Conservation (phyloP, 2,113 vertebrate species). For the Catharus bicknelli region DNA sequence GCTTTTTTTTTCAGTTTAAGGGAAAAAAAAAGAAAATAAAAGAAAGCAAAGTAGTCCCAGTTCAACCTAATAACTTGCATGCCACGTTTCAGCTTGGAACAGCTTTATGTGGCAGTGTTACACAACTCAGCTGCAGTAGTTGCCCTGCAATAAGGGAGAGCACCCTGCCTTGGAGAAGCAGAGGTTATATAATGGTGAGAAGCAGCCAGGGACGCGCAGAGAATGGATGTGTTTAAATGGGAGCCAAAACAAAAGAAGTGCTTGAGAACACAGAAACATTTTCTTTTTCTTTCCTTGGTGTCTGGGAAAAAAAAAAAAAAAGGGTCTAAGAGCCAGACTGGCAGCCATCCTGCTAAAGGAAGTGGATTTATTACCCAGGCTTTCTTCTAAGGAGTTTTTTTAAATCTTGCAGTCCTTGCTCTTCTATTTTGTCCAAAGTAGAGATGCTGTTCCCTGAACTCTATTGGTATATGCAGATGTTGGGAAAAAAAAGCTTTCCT, state of each 20-base stretch:
- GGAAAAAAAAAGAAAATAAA: not conserved
- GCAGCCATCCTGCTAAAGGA: conserved; percentile 12
- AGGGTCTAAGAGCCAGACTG: not conserved
- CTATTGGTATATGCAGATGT: not conserved
- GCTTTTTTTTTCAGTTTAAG: not conserved
- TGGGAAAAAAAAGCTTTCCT: not conserved
- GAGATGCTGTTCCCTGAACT: not conserved
- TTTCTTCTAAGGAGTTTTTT: not conserved
- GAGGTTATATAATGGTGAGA: conserved; percentile 40
- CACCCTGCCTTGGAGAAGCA: conserved; percentile 46
- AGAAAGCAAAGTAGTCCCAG: not conserved
- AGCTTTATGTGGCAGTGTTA: conserved; percentile 28
- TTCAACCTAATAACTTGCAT: conserved; percentile 38
- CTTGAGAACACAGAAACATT: not conserved
- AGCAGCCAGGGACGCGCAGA: conserved; percentile 9
- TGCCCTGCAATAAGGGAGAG: conserved; percentile 50
- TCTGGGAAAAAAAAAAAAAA: not conserved
- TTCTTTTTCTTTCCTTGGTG: conserved; percentile 25
- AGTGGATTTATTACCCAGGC: conserved; percentile 33
- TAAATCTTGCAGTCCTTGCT: not conserved
- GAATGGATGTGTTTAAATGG: not conserved
- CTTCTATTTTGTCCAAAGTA: not conserved
- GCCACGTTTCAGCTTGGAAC: conserved; percentile 49
- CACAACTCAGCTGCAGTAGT: conserved; percentile 11
- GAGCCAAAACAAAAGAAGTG: conserved; percentile 39